phyloP scores from a whole-genome alignment of 1,140 invertebrate species.

The Apocrypta bakeri region DNA sequence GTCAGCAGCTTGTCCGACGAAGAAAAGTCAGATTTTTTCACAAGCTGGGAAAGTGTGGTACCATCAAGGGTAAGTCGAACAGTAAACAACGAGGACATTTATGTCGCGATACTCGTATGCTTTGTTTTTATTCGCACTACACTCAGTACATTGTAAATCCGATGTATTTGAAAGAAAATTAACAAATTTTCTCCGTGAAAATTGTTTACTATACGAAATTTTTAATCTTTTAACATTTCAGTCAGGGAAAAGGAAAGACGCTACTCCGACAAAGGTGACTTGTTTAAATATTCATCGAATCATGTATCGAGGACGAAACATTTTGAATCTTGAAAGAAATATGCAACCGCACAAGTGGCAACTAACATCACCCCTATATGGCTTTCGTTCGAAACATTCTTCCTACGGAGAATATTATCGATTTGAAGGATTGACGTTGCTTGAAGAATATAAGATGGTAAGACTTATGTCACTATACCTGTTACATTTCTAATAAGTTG shows the following conservation, averaged over 20 bases:
- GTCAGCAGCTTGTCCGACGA: not conserved
- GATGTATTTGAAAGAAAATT: no score
- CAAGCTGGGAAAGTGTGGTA: not conserved
- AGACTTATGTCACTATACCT: not conserved
- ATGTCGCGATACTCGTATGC: not conserved
- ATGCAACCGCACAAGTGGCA: constrained; percentile 31
- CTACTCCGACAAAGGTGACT: not conserved
- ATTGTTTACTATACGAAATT: no score
- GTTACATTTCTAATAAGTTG: not conserved
- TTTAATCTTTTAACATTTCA: not conserved
- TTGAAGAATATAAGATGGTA: constrained; percentile 37
- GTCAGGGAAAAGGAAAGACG: not conserved
- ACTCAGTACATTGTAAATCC: no score
- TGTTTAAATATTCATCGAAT: constrained; percentile 6
- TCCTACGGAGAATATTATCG: not conserved
- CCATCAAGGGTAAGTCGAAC: not conserved
- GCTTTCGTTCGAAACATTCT: not conserved
- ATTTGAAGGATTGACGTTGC: not conserved
- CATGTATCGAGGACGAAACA: constrained; percentile 21
- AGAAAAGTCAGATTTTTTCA: not conserved
- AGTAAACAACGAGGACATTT: not conserved
- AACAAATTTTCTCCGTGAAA: no score
- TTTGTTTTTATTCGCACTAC: no score
- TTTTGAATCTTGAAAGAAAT: constrained; percentile 41
- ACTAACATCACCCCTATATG: constrained; percentile 16